Evolutionary conservation across 2,888 invertebrate genomes (phyloP), one percentile per base, ranked within the genome.

Genomic region (Drosophila emarginata): DNA sequence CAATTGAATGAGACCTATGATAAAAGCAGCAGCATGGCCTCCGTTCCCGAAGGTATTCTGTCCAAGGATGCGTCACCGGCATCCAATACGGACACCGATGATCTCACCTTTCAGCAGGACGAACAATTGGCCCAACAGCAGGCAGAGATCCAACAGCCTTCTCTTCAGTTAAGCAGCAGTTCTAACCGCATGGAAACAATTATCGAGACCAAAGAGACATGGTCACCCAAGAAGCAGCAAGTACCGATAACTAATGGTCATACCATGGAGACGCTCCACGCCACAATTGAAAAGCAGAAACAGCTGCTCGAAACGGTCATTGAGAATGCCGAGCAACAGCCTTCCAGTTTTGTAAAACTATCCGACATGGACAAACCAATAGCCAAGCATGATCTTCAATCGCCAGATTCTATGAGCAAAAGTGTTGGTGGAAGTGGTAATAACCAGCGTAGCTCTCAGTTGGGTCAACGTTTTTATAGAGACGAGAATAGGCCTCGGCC

Each of bases 361-460:
- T 96, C 96, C 1, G 96, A 97, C 89, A 93, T 97, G 90, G 96
- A 96, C 89, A 95, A 95, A 81, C 93, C 94, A 4, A 92, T 93
- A 6, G 65, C 60, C 0, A 93, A 93, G 62, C 91, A 93, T 54
- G 93, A 93, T 26, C 80, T 93, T 0, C 90, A 91, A 65, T 90
- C 91, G 0, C 90, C 92, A 9, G 91, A 91, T 62, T 87, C 89
- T 4, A 79, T 84, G 67, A 91, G 91, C 69, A 91, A 91, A 60
- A 92, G 92, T 54, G 91, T 90, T 2, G 91, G 92, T 2, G 53
- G 53, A 9, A 32, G 32, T 45, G 45, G 45, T 26, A 91, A 90
- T 36, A 91, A 91, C 64, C 84, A 92, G 1, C 66, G 77, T 18
- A 72, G 65, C 23, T 73, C 73, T 1, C 90, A 90, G 74, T 82